phyloP scores from a whole-genome alignment of 2,113 vertebrate species.

The Brevimyrus niger region DNA sequence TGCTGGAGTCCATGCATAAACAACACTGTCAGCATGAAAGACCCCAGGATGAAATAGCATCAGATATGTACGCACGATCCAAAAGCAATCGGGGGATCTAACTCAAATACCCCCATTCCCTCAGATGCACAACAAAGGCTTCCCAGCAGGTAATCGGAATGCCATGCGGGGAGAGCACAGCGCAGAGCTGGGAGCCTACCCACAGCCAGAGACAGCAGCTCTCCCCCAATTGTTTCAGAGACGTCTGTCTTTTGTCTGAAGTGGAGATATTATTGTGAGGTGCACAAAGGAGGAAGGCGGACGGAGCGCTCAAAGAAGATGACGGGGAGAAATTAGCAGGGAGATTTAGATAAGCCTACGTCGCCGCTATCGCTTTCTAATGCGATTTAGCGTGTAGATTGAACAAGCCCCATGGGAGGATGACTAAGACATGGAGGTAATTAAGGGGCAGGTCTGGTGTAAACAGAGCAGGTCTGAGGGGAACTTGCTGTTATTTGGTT shows the following conservation, averaged over 20 bases:
- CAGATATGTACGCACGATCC: constrained; percentile 25
- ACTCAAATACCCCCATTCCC: constrained; percentile 64
- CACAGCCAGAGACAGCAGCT: constrained; percentile 3
- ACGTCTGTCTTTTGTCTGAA: constrained; percentile 22
- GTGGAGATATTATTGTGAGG: constrained; percentile 12
- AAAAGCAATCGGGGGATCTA: constrained; percentile 58
- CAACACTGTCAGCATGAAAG: constrained; percentile 3
- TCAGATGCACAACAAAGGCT: constrained; percentile 56
- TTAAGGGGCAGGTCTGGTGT: constrained; percentile 49
- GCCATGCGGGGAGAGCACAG: constrained; percentile 48
- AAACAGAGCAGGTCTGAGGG: constrained; percentile 50
- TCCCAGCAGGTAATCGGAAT: constrained; percentile 53
- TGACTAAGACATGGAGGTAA: constrained; percentile 52
- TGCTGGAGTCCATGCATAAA: neutral
- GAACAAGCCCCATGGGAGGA: constrained; percentile 9
- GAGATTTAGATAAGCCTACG: constrained; percentile 9
- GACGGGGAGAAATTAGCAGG: neutral
- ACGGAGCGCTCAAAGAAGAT: neutral
- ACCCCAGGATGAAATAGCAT: constrained; percentile 46
- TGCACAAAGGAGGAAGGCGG: constrained; percentile 25
- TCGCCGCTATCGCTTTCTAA: constrained; percentile 10
- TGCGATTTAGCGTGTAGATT: neutral
- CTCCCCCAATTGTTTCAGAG: constrained; percentile 2
- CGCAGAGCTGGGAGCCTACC: neutral
- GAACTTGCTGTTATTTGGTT: neutral